Base-by-base conservation (phyloP, 2,888 invertebrate species). In the Campopleginae sp. region DNA sequence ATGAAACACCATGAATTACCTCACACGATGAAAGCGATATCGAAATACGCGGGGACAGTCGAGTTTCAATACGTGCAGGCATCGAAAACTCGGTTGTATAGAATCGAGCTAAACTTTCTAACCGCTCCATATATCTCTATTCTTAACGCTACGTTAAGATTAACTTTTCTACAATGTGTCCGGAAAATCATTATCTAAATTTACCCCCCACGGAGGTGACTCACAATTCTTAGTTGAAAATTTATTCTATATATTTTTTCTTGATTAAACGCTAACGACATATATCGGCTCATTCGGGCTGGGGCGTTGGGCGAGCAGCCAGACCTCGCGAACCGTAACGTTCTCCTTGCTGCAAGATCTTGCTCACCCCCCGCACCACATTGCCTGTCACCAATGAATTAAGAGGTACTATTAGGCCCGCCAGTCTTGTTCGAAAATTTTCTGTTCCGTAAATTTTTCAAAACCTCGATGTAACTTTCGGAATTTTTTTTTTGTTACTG, bases 81-180 rank as follows among this genome's bases (percentile, higher is more conserved):
- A 80, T 84, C 86, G 84, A 78, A 78, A 72, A 31, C 54, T 72
- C 65, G 63, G 42, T 48, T 48, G 33, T 77, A 48, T 63, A 48
- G 61, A 82, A 75, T 66, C 75, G 44, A 63, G 83, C 70, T 74
- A 71, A 83, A 86, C 87, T 87, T 87, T 87, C 87, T 86, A 87
- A 87, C 84, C 84, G 86, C 84, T 84, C 86, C 86, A 86, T 87
- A 87, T 87, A 85, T 85, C 75, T 76, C 85, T 72, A 79, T 83
- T 80, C 71, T 76, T 65, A 74, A 48, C 33, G 19, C 44, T 71
- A 42, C 44, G 19, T 74, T 27, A 27, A 42, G 58, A 61, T 42
- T 61, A 27, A 74, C 38, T 38, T 58, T 27, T 58, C 58, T 58
- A 58, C 27, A 27, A 27, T 27, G 58, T 58, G 58, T 58, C 58